phyloP scores from a whole-genome alignment of 1,140 invertebrate genomes.

The Aphaenogaster rudis region DNA sequence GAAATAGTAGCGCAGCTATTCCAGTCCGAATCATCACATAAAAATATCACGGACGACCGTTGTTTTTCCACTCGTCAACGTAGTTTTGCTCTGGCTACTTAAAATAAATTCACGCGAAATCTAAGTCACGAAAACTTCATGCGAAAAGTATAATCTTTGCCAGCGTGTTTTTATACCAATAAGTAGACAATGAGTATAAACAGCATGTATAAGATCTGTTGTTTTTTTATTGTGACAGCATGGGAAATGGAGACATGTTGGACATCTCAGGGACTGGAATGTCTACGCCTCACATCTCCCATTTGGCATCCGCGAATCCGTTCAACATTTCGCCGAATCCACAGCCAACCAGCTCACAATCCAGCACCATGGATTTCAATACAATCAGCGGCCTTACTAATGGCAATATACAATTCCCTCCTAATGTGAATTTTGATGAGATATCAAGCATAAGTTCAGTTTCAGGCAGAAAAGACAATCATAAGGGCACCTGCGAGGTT shows the following conservation, averaged over 20 bases:
- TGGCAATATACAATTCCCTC: constrained; percentile 80
- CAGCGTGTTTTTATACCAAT: background rate
- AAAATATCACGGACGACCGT: constrained; percentile 44
- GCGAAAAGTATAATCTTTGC: background rate
- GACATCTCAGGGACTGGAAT: constrained; percentile 72
- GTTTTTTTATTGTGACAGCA: constrained; percentile 61
- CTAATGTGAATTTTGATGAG: constrained; percentile 70
- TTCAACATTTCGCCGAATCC: constrained; percentile 75
- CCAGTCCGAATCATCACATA: constrained; percentile 64
- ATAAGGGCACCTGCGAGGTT: constrained; percentile 82
- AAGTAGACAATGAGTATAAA: background rate
- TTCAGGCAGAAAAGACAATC: constrained; percentile 79
- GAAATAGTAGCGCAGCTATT: constrained; percentile 9
- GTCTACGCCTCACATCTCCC: constrained; percentile 77
- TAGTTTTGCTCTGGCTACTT: background rate
- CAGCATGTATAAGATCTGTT: background rate
- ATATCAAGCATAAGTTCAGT: constrained; percentile 70
- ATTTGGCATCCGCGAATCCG: constrained; percentile 74
- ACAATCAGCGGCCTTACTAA: constrained; percentile 81
- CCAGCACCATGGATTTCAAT: constrained; percentile 77
- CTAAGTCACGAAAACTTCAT: background rate
- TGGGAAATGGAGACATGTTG: constrained; percentile 74
- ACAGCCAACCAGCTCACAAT: constrained; percentile 79
- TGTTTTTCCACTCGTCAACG: background rate
- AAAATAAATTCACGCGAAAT: background rate